Conservation (phyloP, 2,797 vertebrate genomes). For the Centroberyx gerrardi region DNA sequence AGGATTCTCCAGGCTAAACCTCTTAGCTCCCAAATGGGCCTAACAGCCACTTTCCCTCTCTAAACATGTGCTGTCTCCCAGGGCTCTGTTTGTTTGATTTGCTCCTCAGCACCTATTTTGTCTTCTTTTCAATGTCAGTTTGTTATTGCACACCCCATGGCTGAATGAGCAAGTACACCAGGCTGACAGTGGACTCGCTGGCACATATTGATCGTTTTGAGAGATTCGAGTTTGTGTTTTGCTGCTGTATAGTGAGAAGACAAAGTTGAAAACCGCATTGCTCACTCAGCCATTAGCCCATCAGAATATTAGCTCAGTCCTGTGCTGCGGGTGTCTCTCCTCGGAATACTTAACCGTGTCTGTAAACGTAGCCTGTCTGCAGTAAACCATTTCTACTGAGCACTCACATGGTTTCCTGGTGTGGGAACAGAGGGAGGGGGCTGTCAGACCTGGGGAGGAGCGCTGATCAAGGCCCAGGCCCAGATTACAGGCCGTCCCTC, state of each 20-base stretch:
- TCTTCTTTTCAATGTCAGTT: slow-evolving; percentile 5
- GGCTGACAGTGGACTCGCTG: slow-evolving; percentile 18
- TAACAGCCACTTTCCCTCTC: slow-evolving; percentile 55
- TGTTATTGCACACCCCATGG: slow-evolving; percentile 3
- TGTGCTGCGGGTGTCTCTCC: not conserved
- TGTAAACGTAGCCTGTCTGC: not conserved
- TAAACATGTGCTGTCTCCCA: slow-evolving; percentile 16
- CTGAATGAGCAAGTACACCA: slow-evolving; percentile 12
- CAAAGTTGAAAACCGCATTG: slow-evolving; percentile 27
- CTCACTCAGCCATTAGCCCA: slow-evolving; percentile 1
- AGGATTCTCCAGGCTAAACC: slow-evolving; percentile 66
- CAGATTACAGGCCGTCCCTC: slow-evolving; percentile 79
- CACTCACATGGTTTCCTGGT: slow-evolving; percentile 19
- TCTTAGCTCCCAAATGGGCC: slow-evolving; percentile 53
- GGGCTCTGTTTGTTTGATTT: slow-evolving; percentile 15
- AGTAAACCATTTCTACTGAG: slow-evolving; percentile 9
- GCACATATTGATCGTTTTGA: slow-evolving; percentile 46
- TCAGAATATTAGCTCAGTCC: not conserved
- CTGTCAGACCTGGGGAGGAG: slow-evolving; percentile 69
- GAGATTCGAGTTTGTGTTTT: slow-evolving; percentile 22
- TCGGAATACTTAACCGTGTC: not conserved
- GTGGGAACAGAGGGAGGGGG: slow-evolving; percentile 45
- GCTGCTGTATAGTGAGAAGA: slow-evolving; percentile 26
- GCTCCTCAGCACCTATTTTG: slow-evolving; percentile 8
- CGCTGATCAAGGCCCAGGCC: slow-evolving; percentile 67